Evolutionary conservation across 2,797 vertebrate species (phyloP), one percentile per base, ranked within the genome.

Genomic region (Notolepis coatsorum): DNA sequence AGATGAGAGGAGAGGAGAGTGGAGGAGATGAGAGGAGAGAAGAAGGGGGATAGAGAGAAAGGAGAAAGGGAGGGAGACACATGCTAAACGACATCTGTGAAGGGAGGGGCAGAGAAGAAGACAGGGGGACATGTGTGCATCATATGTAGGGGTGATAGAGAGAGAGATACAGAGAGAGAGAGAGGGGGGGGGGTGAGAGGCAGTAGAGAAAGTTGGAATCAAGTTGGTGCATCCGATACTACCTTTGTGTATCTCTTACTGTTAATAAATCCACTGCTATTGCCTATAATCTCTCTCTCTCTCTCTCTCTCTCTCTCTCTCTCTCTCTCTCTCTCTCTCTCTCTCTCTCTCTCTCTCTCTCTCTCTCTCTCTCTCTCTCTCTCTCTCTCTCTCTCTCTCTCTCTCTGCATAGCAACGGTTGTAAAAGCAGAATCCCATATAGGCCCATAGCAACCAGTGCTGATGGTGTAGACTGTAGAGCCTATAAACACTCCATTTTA

Each of bases 401-500:
- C 67, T 70, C 46, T 37, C 65, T 86, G 78, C 81, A 79, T 89
- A 84, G 81, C 79, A 87, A 84, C 83, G 55, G 54, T 61, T 64
- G 64, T 84, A n/a, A n/a, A n/a, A n/a, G 49, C 65, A 77, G 75
- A 87, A 77, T 68, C 82, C 78, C 60, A 68, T 48, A 74, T 77
- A 65, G 60, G 77, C 67, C 80, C 82, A 64, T 81, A 81, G 80
- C 78, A 83, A 87, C 81, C 74, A 69, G 53, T n/a, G 8, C 57
- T 28, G 72, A 63, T 59, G 53, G 25, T 37, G 57, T 62, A 45
- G 31, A 20, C 48, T n/a, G n/a, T n/a, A n/a, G n/a, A n/a, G 67
- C 31, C 67, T 48, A 49, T 68, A 73, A 77, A 75, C 71, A 43
- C 50, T 62, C 42, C 39, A 65, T n/a, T 64, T 69, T 63, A 31